phyloP scores from a whole-genome alignment of 92 coral and sea anemone genomes.

The Porites evermanni region DNA sequence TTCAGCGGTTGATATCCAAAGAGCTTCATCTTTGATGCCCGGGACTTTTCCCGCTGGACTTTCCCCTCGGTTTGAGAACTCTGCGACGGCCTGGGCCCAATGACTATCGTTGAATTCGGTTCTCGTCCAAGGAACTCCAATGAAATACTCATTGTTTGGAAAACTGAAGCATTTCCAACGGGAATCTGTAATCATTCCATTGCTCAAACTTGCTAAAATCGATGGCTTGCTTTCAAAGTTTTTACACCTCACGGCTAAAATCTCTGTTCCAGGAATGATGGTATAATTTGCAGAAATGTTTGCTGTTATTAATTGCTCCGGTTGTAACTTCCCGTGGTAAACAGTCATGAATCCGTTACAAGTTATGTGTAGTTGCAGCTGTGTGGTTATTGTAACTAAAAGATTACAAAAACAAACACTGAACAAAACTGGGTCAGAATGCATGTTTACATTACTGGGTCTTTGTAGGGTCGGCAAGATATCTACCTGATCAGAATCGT shows the following conservation, averaged over 20 bases:
- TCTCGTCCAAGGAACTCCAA: not conserved
- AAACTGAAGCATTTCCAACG: not conserved
- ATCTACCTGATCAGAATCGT: no score
- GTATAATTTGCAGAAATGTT: not conserved
- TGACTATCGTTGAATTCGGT: not conserved
- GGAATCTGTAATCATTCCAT: not conserved
- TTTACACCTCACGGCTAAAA: not conserved
- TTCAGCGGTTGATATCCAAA: slow-evolving; percentile 16
- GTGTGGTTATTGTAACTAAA: no score
- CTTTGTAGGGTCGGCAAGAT: no score
- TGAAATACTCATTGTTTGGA: no score
- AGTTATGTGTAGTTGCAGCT: no score
- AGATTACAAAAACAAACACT: no score
- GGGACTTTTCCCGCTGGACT: slow-evolving; percentile 1
- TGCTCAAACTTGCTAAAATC: slow-evolving; percentile 10
- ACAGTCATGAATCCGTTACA: no score
- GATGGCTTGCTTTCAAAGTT: not conserved
- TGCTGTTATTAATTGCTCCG: not conserved
- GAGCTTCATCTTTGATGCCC: not conserved
- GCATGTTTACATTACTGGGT: no score
- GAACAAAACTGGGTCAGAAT: no score
- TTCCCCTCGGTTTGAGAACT: not conserved
- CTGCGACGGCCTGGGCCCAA: slow-evolving; percentile 11
- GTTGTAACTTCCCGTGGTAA: no score
- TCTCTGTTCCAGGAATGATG: not conserved